Conservation (phyloP, 2,888 invertebrate genomes). For the Lasioglossum vierecki region DNA sequence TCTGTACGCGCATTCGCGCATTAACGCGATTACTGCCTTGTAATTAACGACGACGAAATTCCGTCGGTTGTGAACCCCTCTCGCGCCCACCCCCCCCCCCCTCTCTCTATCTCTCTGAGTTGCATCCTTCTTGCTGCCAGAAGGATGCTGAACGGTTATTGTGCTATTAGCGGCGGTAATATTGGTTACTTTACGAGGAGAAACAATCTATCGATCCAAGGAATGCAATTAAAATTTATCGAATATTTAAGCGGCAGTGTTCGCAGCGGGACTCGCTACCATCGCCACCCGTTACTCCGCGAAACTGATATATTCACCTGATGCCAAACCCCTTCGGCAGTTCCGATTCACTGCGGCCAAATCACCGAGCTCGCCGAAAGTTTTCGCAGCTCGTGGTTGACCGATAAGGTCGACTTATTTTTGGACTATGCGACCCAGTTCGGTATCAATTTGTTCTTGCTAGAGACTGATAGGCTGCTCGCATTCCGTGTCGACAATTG, state of each 20-base stretch:
- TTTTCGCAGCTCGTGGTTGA: conserved; percentile 20
- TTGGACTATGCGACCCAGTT: background rate
- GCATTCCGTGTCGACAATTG: background rate
- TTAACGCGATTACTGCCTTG: conserved; percentile 33
- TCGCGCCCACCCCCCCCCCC: background rate
- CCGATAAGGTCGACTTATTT: background rate
- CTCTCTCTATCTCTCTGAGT: background rate
- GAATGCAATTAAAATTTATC: conserved; percentile 62
- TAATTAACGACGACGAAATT: conserved; percentile 56
- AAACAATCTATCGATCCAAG: conserved; percentile 45
- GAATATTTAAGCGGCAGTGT: conserved; percentile 29
- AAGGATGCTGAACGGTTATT: conserved; percentile 33
- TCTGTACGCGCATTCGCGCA: conserved; percentile 14
- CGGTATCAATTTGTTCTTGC: conserved; percentile 3
- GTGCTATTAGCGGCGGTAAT: conserved; percentile 57
- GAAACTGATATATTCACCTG: conserved; percentile 21
- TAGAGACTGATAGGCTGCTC: background rate
- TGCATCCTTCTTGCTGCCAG: conserved; percentile 8
- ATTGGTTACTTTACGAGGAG: conserved; percentile 31
- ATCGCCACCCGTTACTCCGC: conserved; percentile 3
- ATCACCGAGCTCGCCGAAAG: conserved; percentile 2
- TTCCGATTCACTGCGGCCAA: conserved; percentile 3
- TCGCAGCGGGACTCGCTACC: background rate
- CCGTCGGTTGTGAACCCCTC: conserved; percentile 7
- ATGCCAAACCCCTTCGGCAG: background rate